Percentiles rank a stretch among this genome's conserved stretches.
Evolutionary conservation across 2,888 invertebrate genomes (phyloP).

Genomic region (Crematogaster levior): DNA sequence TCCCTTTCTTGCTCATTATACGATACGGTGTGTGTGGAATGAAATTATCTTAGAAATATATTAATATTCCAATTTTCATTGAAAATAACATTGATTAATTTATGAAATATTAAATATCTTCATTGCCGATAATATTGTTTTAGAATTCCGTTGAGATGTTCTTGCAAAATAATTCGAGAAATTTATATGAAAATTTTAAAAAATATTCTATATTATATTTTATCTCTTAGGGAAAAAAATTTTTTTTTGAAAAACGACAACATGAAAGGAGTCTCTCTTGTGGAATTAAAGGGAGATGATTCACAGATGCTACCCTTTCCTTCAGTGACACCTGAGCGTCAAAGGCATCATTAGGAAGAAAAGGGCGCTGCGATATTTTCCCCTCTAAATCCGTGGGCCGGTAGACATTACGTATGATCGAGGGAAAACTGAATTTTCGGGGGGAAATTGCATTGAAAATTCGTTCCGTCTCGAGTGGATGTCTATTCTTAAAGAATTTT

Average conservation of each 20-base stretch:
- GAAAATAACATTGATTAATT: constrained; percentile 21
- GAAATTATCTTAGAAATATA: constrained; percentile 9
- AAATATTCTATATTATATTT: background rate
- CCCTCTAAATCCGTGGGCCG: constrained; percentile 59
- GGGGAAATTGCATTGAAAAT: constrained; percentile 12
- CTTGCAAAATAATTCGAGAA: background rate
- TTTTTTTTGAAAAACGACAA: constrained; percentile 1
- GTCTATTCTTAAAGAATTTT: constrained; percentile 8
- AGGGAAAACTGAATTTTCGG: constrained; percentile 60
- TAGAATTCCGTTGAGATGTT: background rate
- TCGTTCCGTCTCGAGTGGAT: constrained; percentile 6
- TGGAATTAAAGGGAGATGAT: constrained; percentile 30
- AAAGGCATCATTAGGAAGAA: constrained; percentile 57
- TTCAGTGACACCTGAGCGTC: constrained; percentile 55
- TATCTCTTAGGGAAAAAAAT: background rate
- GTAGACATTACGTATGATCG: constrained; percentile 59
- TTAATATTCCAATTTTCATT: background rate
- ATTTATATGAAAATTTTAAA: background rate
- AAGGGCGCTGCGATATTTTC: constrained; percentile 51
- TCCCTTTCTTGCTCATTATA: background rate
- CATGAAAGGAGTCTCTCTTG: constrained; percentile 17
- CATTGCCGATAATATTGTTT: background rate
- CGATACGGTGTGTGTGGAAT: background rate
- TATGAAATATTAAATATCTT: background rate
- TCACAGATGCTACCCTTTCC: constrained; percentile 37